Evolutionary conservation across 2,113 vertebrate species (phyloP).

Genomic region (Mormyrus iriodes): DNA sequence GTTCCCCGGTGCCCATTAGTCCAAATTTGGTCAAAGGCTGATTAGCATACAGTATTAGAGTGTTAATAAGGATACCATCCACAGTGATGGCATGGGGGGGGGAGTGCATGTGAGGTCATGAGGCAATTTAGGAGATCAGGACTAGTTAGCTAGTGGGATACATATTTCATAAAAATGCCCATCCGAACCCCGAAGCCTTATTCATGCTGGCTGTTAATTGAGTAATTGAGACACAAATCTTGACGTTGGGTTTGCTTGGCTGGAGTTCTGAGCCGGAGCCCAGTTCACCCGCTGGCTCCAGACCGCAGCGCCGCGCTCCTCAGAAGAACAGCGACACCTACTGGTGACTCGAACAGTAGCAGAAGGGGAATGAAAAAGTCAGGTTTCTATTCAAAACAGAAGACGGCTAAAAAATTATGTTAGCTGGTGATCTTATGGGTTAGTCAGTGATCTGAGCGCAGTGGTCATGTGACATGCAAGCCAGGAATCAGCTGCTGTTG

Average conservation of each 20-base stretch:
- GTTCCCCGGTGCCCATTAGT: neutral
- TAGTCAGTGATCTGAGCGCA: neutral
- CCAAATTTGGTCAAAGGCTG: constrained; percentile 8
- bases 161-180: constrained; percentile 4
- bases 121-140: constrained; percentile 8
- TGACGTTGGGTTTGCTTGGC: neutral
- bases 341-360: neutral
- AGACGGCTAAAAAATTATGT: neutral
- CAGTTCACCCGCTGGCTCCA: neutral
- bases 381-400: neutral
- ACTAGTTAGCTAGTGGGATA: constrained; percentile 7
- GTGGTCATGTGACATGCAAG: neutral
- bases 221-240: constrained; percentile 8
- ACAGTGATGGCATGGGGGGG: neutral
- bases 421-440: neutral
- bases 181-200: neutral
- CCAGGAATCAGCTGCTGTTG: neutral
- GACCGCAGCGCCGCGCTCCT: neutral
- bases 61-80: neutral
- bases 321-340: constrained; percentile 19
- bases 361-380: neutral
- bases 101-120: neutral
- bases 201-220: constrained; percentile 15
- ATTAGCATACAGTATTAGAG: constrained; percentile 15
- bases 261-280: neutral